Conservation (phyloP, 1,140 invertebrate species). For the Reticulitermes speratus region DNA sequence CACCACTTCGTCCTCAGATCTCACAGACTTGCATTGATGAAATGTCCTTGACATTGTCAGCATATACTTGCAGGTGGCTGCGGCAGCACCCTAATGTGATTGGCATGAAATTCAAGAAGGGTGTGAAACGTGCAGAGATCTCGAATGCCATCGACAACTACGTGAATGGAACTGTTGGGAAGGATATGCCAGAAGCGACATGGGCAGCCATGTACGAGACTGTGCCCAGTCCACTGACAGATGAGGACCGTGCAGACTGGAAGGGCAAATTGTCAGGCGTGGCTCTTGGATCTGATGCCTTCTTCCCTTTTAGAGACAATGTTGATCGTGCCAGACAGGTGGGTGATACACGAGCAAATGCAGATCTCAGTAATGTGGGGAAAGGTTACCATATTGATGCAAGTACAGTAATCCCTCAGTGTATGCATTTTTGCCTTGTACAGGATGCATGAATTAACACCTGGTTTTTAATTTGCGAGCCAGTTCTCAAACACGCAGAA, state of each 20-base stretch:
- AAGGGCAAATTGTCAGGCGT: constrained; percentile 77
- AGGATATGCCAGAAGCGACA: constrained; percentile 65
- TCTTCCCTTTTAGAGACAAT: constrained; percentile 98
- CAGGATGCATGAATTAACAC: too few relatives aligned
- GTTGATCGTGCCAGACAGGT: constrained; percentile 92
- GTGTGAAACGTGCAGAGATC: constrained; percentile 87
- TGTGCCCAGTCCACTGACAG: constrained; percentile 63
- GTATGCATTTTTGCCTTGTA: too few relatives aligned
- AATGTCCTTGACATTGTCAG: not conserved
- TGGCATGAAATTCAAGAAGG: constrained; percentile 83
- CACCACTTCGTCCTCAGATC: too few relatives aligned
- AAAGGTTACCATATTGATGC: constrained; percentile 32
- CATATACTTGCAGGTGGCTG: constrained; percentile 69
- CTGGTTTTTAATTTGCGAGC: too few relatives aligned
- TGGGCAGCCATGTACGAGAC: constrained; percentile 72
- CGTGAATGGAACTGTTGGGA: constrained; percentile 83
- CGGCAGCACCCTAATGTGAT: constrained; percentile 88
- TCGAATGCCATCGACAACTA: constrained; percentile 96
- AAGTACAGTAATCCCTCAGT: not conserved
- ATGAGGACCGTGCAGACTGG: constrained; percentile 77
- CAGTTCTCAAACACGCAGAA: too few relatives aligned
- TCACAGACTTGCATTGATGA: too few relatives aligned
- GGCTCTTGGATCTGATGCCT: constrained; percentile 94
- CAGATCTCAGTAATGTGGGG: not conserved
- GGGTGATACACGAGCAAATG: constrained; percentile 37